Percentiles rank a stretch among this genome's conserved stretches.
Evolutionary conservation across 2,888 invertebrate species (phyloP).

Genomic region (Saturnia japonica): DNA sequence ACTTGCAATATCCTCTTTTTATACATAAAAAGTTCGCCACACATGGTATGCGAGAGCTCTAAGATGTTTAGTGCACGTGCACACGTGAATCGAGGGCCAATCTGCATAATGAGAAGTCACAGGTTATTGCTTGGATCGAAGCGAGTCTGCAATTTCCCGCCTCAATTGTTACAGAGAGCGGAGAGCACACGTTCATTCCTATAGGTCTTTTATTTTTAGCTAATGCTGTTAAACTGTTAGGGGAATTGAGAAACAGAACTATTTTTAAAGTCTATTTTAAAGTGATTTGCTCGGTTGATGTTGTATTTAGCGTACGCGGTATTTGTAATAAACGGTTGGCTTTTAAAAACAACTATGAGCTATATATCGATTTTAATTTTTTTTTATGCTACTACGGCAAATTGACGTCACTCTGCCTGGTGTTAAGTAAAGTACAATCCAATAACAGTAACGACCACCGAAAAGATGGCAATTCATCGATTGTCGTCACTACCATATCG

Average conservation of each 20-base stretch:
- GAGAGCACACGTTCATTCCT: constrained; percentile 59
- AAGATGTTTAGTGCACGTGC: constrained; percentile 61
- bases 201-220: constrained; percentile 20
- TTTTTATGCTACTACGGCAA: too few relatives aligned
- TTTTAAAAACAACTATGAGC: too few relatives aligned
- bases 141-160: constrained; percentile 70
- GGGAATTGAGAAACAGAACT: constrained; percentile 4
- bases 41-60: constrained; percentile 18
- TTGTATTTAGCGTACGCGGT: background rate
- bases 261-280: background rate
- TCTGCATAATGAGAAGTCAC: constrained; percentile 77
- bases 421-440: too few relatives aligned
- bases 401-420: too few relatives aligned
- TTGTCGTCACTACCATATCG: too few relatives aligned
- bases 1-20: constrained; percentile 13
- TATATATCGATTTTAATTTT: too few relatives aligned
- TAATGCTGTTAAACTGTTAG: constrained; percentile 1
- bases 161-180: constrained; percentile 67
- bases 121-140: constrained; percentile 71
- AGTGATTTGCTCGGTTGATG: background rate
- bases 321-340: background rate
- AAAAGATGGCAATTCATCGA: too few relatives aligned
- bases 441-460: too few relatives aligned
- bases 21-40: constrained; percentile 13
- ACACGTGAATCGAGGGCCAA: constrained; percentile 64